Percentiles rank a stretch among this genome's conserved stretches.
Evolutionary conservation across 2,888 invertebrate species (phyloP).

Genomic region (Clanis bilineata): DNA sequence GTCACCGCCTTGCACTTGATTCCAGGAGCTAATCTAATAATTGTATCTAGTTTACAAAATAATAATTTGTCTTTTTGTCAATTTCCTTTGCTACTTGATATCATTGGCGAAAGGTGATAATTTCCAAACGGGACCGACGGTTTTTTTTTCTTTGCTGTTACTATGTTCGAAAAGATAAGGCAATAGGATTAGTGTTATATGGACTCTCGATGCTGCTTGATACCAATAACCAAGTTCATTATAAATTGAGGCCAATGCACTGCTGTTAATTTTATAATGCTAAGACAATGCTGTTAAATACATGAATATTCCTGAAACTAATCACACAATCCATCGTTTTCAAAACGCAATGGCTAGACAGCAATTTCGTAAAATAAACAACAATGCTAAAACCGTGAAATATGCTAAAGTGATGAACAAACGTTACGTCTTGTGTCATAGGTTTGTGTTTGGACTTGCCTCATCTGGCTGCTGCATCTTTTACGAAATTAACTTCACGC

Average conservation of each 20-base stretch:
- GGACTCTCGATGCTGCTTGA: no score
- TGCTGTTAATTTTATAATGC: no score
- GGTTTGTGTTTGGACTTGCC: conserved; percentile 42
- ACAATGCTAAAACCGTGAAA: conserved; percentile 39
- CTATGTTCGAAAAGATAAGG: no score
- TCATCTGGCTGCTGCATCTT: conserved; percentile 29
- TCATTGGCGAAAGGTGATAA: no score
- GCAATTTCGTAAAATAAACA: conserved; percentile 40
- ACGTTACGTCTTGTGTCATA: conserved; percentile 34
- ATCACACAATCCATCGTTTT: neutral
- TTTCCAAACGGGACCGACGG: no score
- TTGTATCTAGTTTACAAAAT: no score
- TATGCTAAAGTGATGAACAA: conserved; percentile 42
- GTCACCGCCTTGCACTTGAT: conserved; percentile 18
- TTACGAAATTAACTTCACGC: conserved; percentile 31
- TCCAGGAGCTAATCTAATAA: neutral
- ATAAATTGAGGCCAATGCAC: no score
- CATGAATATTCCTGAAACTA: neutral
- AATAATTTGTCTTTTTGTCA: no score
- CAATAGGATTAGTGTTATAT: no score
- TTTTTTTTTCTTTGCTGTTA: no score
- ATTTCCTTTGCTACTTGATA: no score
- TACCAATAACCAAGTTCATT: no score
- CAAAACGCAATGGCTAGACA: conserved; percentile 25
- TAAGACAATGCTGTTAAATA: neutral